phyloP scores from a whole-genome alignment of 1,140 invertebrate species.

The Bombus consobrinus region DNA sequence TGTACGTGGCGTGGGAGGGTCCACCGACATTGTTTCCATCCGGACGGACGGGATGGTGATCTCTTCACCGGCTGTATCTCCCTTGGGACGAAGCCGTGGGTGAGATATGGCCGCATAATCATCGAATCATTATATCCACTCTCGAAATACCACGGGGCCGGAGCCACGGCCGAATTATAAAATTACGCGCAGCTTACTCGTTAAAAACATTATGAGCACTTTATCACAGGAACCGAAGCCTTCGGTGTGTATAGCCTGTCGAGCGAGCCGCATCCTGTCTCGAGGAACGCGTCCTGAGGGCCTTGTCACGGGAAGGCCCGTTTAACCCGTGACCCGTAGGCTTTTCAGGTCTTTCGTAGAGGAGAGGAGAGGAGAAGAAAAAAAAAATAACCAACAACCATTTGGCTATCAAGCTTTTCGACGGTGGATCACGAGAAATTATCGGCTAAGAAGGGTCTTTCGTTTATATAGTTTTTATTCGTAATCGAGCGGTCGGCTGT shows the following conservation, averaged over 20 bases:
- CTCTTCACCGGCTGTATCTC: constrained; percentile 75
- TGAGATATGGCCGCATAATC: constrained; percentile 82
- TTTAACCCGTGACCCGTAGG: constrained; percentile 67
- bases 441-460: constrained; percentile 23
- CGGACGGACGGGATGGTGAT: constrained; percentile 68
- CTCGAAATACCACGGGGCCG: constrained; percentile 71
- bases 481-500: not conserved
- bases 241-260: constrained; percentile 26
- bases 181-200: constrained; percentile 79
- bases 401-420: constrained; percentile 32
- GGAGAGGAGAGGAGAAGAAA: not conserved
- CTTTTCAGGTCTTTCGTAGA: constrained; percentile 47
- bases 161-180: constrained; percentile 77
- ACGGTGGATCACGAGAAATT: constrained; percentile 48
- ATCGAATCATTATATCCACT: constrained; percentile 81
- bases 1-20: constrained; percentile 79
- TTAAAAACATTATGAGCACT: constrained; percentile 80
- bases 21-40: constrained; percentile 79
- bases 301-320: constrained; percentile 64
- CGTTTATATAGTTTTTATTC: not conserved
- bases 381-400: constrained; percentile 13
- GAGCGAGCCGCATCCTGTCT: constrained; percentile 30
- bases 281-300: constrained; percentile 45
- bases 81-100: constrained; percentile 74
- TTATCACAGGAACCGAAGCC: constrained; percentile 72